Conservation (phyloP, 2,888 invertebrate genomes). For the Himalopsyche tibetana region DNA sequence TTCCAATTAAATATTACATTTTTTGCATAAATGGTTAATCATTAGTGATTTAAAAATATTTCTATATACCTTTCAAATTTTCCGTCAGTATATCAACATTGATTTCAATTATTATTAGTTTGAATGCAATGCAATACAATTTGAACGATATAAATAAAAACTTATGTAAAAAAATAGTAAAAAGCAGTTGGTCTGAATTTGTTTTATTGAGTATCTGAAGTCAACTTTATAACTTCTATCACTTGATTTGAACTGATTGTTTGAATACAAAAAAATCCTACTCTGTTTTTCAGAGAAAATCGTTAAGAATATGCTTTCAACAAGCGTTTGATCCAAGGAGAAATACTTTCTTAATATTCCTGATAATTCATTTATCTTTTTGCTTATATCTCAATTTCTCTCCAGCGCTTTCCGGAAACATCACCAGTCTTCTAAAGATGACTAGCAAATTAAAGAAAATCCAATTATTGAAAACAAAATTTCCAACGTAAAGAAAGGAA, state of each 20-base stretch:
- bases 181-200: too few relatives aligned
- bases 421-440: constrained; percentile 31
- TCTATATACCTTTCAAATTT: too few relatives aligned
- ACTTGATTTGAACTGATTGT: background rate
- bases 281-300: background rate
- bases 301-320: background rate
- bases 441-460: constrained; percentile 36
- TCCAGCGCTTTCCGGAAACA: background rate
- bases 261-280: background rate
- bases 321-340: background rate
- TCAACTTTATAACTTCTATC: too few relatives aligned
- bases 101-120: too few relatives aligned
- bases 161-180: too few relatives aligned
- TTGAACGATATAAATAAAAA: too few relatives aligned
- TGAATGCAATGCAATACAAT: too few relatives aligned
- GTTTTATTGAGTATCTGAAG: too few relatives aligned
- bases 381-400: constrained; percentile 41
- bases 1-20: too few relatives aligned
- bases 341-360: background rate
- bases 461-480: constrained; percentile 38
- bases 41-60: too few relatives aligned
- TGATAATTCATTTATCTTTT: constrained; percentile 40
- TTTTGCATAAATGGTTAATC: too few relatives aligned
- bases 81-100: too few relatives aligned
- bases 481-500: constrained; percentile 24